phyloP scores from a whole-genome alignment of 2,888 invertebrate species.

The Brenthis daphne region DNA sequence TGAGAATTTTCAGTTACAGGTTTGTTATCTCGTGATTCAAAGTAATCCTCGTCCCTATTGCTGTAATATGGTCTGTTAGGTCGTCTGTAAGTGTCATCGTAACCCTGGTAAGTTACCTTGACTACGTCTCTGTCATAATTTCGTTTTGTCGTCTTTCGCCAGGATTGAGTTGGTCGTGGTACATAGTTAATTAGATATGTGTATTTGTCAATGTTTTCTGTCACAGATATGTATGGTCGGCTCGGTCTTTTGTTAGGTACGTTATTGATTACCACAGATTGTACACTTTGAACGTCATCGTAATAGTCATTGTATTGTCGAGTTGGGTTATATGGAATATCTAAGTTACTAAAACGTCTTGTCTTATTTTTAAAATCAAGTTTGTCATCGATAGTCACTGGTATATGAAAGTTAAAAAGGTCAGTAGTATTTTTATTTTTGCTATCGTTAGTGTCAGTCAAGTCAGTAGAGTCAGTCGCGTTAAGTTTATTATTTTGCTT shows the following conservation, averaged over 20 bases:
- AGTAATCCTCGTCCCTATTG: constrained; percentile 54
- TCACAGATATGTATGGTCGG: constrained; percentile 72
- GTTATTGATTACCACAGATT: constrained; percentile 71
- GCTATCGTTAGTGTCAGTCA: constrained; percentile 42
- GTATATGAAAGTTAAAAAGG: constrained; percentile 49
- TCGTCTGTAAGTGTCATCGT: constrained; percentile 72
- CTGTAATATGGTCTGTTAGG: constrained; percentile 65
- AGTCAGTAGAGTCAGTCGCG: constrained; percentile 44
- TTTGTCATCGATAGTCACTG: constrained; percentile 81
- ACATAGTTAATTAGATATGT: constrained; percentile 80
- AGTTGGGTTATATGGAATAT: constrained; percentile 53
- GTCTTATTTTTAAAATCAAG: constrained; percentile 81
- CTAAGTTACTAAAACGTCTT: constrained; percentile 62
- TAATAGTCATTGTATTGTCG: constrained; percentile 60
- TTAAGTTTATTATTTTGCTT: constrained; percentile 49
- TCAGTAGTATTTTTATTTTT: constrained; percentile 48
- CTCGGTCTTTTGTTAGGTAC: constrained; percentile 67
- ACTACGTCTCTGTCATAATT: constrained; percentile 68
- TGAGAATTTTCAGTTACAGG: constrained; percentile 55
- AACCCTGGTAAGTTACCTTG: constrained; percentile 76
- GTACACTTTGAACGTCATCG: constrained; percentile 65
- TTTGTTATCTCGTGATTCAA: constrained; percentile 57
- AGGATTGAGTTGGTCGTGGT: constrained; percentile 76
- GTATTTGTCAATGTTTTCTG: constrained; percentile 75
- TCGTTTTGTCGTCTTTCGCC: constrained; percentile 68